A percentile compares a stretch with the other conserved stretches of the same genome.
Evolutionary conservation across 2,113 vertebrate genomes (phyloP).

Genomic region (Myrmecophaga tridactyla): DNA sequence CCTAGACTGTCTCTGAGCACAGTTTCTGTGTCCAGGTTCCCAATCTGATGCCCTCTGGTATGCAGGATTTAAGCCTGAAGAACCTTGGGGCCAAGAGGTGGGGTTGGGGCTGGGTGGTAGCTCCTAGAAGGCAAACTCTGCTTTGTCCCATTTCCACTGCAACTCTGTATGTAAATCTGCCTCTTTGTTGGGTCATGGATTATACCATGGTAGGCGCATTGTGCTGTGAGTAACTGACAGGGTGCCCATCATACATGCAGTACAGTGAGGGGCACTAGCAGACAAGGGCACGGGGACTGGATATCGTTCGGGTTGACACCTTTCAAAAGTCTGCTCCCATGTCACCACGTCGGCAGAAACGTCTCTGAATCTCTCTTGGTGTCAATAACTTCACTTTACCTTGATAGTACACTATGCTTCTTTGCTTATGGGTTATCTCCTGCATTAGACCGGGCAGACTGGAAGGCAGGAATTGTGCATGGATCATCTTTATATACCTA

Average conservation of each 20-base stretch:
- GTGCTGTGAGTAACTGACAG: not conserved
- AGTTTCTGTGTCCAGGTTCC: rapidly evolving
- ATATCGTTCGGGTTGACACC: not conserved
- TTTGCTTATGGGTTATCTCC: not conserved
- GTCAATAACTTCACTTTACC: not conserved
- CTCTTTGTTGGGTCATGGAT: not conserved
- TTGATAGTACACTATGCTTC: not conserved
- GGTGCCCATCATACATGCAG: not conserved
- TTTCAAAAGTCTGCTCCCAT: not conserved
- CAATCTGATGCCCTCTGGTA: not conserved
- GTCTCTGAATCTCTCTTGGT: not conserved
- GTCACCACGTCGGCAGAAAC: not conserved
- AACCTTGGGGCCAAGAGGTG: not conserved
- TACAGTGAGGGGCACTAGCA: not conserved
- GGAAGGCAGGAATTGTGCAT: not conserved
- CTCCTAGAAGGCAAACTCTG: not conserved
- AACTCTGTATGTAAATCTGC: too few relatives aligned
- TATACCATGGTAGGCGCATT: not conserved
- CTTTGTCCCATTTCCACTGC: not conserved
- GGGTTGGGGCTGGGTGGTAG: not conserved
- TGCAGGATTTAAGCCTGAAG: not conserved
- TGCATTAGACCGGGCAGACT: too few relatives aligned
- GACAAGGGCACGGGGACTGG: too few relatives aligned
- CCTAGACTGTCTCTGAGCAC: not conserved
- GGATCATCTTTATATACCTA: too few relatives aligned